Evolutionary conservation across 2,113 vertebrate genomes (phyloP), one percentile per base, ranked within the genome.

Genomic region (Neogobius melanostomus): DNA sequence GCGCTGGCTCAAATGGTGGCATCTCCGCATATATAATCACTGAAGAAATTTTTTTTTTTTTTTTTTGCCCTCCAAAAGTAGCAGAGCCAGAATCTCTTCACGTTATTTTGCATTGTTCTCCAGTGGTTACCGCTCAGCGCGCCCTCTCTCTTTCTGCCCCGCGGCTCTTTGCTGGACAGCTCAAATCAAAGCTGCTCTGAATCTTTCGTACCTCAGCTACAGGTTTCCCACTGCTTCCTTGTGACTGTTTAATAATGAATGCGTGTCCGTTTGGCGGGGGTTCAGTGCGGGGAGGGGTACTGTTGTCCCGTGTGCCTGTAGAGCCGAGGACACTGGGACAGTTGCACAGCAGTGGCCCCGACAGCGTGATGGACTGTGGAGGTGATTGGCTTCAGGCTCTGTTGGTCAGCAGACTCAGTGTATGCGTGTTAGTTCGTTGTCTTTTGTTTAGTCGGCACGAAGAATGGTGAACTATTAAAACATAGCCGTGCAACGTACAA

Each of bases 241-340:
- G 67, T 15, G 44, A 81, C 83, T 86, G 81, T 85, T 88, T 70
- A 88, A 90, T 88, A 84, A 85, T 90, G 69, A 83, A 90, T 88
- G 68, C 21, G 70, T 17, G 66, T 45, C 53, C 9, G 77, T 83
- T 75, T 66, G 69, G 62, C 74, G 72, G 67, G 69, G 48, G 11
- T 75, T 61, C 70, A 65, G 11, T 36, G 0, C 81, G 71, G 44
- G 8, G 71, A 67, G 54, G 66, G 49, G 62, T 69, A 59, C 73
- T 79, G 81, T 75, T 77, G 76, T 76, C 65, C 81, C 67, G 15
- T 5, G 69, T 65, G 68, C 71, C 63, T 77, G 51, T 77, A 75
- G 75, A 71, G 80, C 49, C 28, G 63, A 68, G 78, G 76, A 69
- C 68, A 64, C 43, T 65, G 72, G 64, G 72, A 80, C 68, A 68